A percentile compares a stretch with the other conserved stretches of the same genome.
Conservation (phyloP, 1,140 invertebrate species). For the Atta texana region DNA sequence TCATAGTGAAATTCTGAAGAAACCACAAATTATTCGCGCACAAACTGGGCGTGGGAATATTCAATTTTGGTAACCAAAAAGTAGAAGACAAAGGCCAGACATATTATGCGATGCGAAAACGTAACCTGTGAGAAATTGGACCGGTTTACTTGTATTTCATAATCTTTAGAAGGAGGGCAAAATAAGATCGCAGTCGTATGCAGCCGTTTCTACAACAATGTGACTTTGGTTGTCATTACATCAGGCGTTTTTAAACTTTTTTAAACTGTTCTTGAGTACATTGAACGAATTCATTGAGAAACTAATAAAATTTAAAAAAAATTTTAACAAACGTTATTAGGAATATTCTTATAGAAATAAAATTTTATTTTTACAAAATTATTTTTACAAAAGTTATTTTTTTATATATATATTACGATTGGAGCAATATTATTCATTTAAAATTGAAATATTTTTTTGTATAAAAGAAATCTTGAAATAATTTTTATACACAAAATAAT, state of each 20-base stretch:
- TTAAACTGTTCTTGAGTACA: neutral
- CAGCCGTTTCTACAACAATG: constrained; percentile 20
- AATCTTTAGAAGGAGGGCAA: constrained; percentile 31
- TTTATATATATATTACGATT: neutral
- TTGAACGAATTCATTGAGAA: neutral
- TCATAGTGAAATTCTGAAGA: constrained; percentile 23
- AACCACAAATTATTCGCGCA: neutral
- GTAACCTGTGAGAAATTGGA: constrained; percentile 45
- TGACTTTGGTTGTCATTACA: constrained; percentile 43
- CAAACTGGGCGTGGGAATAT: constrained; percentile 6
- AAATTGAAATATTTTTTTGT: neutral
- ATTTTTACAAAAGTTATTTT: neutral
- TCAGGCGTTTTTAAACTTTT: constrained; percentile 37
- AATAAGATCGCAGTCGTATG: neutral
- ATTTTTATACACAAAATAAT: neutral
- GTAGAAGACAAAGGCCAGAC: constrained; percentile 12
- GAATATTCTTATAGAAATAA: neutral
- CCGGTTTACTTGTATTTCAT: constrained; percentile 44
- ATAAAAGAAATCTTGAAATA: neutral
- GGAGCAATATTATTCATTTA: neutral
- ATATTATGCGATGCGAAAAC: constrained; percentile 3
- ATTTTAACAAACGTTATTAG: neutral
- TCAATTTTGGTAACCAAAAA: constrained; percentile 25
- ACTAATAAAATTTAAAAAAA: neutral
- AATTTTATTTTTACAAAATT: neutral